Evolutionary conservation across 1,140 invertebrate genomes (phyloP).

Genomic region (Brachionus koreanus): DNA sequence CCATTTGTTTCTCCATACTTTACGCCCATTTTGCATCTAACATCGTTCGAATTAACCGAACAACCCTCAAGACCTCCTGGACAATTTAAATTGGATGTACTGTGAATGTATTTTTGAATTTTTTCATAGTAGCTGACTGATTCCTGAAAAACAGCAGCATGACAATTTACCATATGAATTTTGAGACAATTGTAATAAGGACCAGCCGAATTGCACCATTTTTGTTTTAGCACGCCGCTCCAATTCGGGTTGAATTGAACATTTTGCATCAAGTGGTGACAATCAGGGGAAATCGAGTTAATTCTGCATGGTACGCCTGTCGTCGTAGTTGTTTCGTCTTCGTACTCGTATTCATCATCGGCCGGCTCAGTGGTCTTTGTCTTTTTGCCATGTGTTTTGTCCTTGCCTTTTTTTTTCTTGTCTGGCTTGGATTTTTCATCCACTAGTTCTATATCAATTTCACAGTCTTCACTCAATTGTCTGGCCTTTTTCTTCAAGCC

Average conservation of each 20-base stretch:
- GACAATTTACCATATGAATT: conserved; percentile 2
- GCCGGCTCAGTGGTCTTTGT: background rate
- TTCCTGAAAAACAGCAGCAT: background rate
- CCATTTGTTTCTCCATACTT: conserved; percentile 33
- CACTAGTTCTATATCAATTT: conserved; percentile 16
- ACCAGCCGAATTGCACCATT: conserved; percentile 35
- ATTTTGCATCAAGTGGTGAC: conserved; percentile 13
- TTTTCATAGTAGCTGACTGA: conserved; percentile 43
- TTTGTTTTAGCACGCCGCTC: background rate
- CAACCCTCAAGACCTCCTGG: conserved; percentile 38
- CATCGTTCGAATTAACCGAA: conserved; percentile 21
- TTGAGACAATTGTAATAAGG: conserved; percentile 13
- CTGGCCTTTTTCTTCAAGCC: conserved; percentile 35
- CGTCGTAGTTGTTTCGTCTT: background rate
- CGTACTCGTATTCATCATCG: conserved; percentile 15
- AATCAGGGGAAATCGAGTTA: background rate
- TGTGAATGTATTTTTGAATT: conserved; percentile 43
- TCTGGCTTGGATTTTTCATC: background rate
- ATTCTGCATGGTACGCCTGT: background rate
- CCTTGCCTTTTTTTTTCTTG: background rate
- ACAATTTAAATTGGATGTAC: conserved; percentile 36
- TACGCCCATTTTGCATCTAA: conserved; percentile 43
- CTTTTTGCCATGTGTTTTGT: background rate
- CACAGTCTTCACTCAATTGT: conserved; percentile 23
- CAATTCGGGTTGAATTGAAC: conserved; percentile 32